Evolutionary conservation across 2,888 invertebrate species (phyloP).

Genomic region (Catocala fraxini): DNA sequence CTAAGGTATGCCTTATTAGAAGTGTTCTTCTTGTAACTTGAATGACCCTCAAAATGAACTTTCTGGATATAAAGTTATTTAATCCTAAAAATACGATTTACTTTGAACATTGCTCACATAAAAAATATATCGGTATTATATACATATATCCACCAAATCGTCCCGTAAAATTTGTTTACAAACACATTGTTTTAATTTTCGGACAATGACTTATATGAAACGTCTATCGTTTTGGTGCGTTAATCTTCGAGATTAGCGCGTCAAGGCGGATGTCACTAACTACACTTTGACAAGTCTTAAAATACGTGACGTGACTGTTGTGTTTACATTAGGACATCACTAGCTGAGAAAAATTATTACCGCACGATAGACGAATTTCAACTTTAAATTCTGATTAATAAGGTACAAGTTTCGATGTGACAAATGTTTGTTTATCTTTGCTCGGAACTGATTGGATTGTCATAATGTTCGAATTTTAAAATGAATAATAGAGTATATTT

Average conservation of each 20-base stretch:
- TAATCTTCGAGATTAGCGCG: constrained; percentile 79
- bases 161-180: constrained; percentile 47
- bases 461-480: constrained; percentile 49
- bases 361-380: constrained; percentile 19
- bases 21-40: too few relatives aligned
- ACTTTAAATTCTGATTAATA: not conserved
- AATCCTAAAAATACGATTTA: too few relatives aligned
- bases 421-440: constrained; percentile 29
- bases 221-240: constrained; percentile 63
- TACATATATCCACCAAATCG: constrained; percentile 34
- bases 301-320: constrained; percentile 72
- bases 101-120: too few relatives aligned
- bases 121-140: constrained; percentile 7
- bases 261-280: constrained; percentile 72
- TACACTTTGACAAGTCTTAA: constrained; percentile 74
- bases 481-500: constrained; percentile 31
- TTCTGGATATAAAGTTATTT: not conserved
- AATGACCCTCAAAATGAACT: too few relatives aligned
- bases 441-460: constrained; percentile 52
- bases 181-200: constrained; percentile 57
- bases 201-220: constrained; percentile 71
- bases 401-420: constrained; percentile 17
- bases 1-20: too few relatives aligned
- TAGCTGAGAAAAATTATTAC: constrained; percentile 51
- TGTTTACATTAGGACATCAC: constrained; percentile 74